Base-by-base conservation (phyloP, 1,140 invertebrate genomes). In the Drosophila asahinai region DNA sequence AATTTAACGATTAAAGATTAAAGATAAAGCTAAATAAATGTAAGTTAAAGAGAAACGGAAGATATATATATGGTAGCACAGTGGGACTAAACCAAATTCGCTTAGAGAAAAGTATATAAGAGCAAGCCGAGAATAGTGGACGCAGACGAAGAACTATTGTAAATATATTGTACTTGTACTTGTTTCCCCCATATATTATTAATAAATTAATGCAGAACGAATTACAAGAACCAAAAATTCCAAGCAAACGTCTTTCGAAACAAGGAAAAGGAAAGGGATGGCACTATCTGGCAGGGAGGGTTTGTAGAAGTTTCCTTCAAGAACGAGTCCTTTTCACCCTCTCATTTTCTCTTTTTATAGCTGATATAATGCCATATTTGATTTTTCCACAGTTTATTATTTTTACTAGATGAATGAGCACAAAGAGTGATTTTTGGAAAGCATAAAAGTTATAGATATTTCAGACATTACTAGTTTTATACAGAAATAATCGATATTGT, bases 151-250 rank as follows among this genome's bases (percentile, higher is more conserved):
- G 64, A 60, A 78, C 86, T 89, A 89, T 89, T 89, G 84, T 89
- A 89, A 89, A 89, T 89, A 89, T 89, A 87, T 67, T 83, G 71
- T 81, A 89, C 76, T 72, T 87, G 86, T 81, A 87, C 19, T 55
- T 60, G 84, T 89, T 89, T 83, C 65, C 33, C 33, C 77, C 57
- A 81, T 74, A 40, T n/a, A 55, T 11, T 55, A 83, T 83, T 77
- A 87, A 87, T 83, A 75, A 71, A 80, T 67, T 70, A 64, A 83
- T 80, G 78, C 74, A 59, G 74, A 59, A 71, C 27, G 12, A 72
- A 60, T 60, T 72, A 72, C 54, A 73, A 72, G 54, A 68, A 71
- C 47, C 38, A 60, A 42, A 54, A 22, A 12, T 0, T 0, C 22
- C 3, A 27, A 36, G 4, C 9, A 7, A 5, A 22, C 7, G 22